These are phyloP conservation scores for Polymixis flavicincta DNA, from an alignment of 2,888 invertebrate genomes.

Conservation along the genomic window DNA sequence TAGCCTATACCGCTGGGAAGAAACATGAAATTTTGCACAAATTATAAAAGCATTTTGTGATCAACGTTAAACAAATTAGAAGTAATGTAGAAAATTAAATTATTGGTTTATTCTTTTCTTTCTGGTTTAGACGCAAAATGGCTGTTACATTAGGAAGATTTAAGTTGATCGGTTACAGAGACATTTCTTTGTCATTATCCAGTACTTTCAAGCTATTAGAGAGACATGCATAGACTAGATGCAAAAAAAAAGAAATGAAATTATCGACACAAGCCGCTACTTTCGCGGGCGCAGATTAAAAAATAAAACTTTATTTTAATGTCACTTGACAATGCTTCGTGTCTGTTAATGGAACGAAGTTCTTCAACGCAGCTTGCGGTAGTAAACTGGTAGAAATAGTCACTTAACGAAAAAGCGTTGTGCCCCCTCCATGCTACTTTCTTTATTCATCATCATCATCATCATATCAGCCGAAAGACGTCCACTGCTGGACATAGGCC, in stretches of 20 bases:
- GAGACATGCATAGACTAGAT: neutral
- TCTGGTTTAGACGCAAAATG: neutral
- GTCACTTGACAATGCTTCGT: neutral
- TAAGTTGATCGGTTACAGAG: neutral
- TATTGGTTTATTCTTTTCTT: neutral
- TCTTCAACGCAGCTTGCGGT: neutral
- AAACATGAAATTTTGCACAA: no score
- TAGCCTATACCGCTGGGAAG: no score
- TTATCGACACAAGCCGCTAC: no score
- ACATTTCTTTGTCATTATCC: neutral
- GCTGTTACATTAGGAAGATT: neutral
- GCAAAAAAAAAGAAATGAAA: neutral
- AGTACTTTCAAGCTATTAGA: neutral
- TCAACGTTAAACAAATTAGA: neutral
- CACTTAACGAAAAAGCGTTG: neutral
- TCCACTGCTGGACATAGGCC: no score
- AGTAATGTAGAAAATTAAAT: neutral
- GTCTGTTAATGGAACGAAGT: neutral
- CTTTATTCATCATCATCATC: no score
- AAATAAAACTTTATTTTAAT: neutral
- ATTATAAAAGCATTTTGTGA: neutral
- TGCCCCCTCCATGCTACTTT: neutral
- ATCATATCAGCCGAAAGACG: no score
- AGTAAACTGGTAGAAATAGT: neutral
- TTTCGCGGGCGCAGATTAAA: neutral